These are phyloP conservation scores for Bombylius major DNA, from an alignment of 2,888 invertebrate genomes.

Conservation along the genomic window DNA sequence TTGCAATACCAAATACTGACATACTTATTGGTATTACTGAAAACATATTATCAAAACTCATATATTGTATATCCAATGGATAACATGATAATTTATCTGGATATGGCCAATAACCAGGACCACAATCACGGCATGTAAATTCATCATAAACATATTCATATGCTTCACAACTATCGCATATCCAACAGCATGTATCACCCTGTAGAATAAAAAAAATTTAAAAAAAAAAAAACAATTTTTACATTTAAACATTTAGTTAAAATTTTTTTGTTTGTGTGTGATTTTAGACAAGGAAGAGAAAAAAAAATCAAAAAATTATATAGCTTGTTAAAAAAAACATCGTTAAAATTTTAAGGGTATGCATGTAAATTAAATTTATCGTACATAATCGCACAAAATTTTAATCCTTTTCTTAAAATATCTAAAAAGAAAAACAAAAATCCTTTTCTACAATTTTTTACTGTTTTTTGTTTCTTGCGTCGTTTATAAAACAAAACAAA, in stretches of 20 bases:
- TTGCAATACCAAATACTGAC: slow-evolving; percentile 46
- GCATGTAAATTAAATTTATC: no score
- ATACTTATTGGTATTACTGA: slow-evolving; percentile 51
- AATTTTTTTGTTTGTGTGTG: neutral
- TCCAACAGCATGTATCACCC: slow-evolving; percentile 65
- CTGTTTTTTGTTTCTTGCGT: no score
- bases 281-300: neutral
- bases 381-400: no score
- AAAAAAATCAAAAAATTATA: no score
- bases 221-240: neutral
- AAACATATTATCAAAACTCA: slow-evolving; percentile 52
- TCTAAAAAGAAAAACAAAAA: no score
- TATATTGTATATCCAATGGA: slow-evolving; percentile 46
- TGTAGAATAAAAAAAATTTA: slow-evolving; percentile 28
- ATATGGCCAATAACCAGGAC: slow-evolving; percentile 50
- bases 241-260: no score
- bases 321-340: no score
- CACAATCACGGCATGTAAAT: slow-evolving; percentile 52
- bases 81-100: slow-evolving; percentile 48
- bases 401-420: no score
- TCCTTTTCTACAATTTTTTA: no score
- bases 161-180: slow-evolving; percentile 57
- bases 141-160: slow-evolving; percentile 54
- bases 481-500: no score
- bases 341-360: no score